Percentiles rank a stretch among this genome's conserved stretches.
Evolutionary conservation across 2,113 vertebrate species (phyloP).

Genomic region (Microtus oregoni): DNA sequence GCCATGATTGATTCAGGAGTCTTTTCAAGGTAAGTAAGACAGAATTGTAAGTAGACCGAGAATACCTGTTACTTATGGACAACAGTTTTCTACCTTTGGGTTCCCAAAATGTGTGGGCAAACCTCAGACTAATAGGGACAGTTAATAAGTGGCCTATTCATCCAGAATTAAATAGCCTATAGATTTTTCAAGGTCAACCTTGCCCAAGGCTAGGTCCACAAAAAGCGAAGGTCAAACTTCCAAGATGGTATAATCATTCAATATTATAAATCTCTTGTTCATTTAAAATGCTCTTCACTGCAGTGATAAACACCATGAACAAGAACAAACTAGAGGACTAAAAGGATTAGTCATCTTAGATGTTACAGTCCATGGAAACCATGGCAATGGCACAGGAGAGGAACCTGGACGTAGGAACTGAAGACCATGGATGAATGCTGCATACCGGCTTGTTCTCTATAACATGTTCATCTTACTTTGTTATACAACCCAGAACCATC

Average conservation of each 20-base stretch:
- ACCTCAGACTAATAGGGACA: not conserved
- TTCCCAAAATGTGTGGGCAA: not conserved
- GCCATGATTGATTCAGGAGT: not conserved
- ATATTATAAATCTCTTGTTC: not conserved
- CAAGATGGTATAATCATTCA: not conserved
- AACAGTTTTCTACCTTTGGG: not conserved
- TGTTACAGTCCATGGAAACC: not conserved
- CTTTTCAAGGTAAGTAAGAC: conserved; percentile 20
- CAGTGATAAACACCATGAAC: not conserved
- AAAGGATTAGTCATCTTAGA: not conserved
- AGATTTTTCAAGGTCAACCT: not conserved
- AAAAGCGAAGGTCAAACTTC: not conserved
- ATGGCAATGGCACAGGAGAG: not conserved
- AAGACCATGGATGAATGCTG: not conserved
- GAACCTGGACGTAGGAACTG: not conserved
- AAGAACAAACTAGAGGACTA: not conserved
- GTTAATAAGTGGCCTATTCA: not conserved
- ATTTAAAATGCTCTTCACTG: not conserved
- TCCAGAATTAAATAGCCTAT: not conserved
- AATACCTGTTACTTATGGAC: not conserved
- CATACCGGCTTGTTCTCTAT: not conserved
- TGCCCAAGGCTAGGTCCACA: not conserved
- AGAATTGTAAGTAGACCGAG: not conserved
- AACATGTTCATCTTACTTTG: not conserved
- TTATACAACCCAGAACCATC: not conserved